These are phyloP conservation scores for Melanotaenia duboulayi DNA, from an alignment of 2,113 vertebrate species.

Conservation along the genomic window DNA sequence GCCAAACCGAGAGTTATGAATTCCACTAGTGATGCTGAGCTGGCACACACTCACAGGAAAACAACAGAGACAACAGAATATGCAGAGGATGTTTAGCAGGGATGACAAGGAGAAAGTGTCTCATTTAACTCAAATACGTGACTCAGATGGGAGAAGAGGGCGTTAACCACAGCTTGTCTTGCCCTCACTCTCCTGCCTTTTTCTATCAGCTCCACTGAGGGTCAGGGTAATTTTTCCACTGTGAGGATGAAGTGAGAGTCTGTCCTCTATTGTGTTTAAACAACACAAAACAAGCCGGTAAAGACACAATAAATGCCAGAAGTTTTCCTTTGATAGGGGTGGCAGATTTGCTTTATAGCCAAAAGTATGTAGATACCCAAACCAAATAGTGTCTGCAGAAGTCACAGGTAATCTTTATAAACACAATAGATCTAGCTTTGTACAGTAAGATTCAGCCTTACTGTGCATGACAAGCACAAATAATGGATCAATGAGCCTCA, in stretches of 20 bases:
- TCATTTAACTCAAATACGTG: constrained; percentile 30
- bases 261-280: constrained; percentile 40
- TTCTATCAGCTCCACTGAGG: constrained; percentile 17
- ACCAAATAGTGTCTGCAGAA: not conserved
- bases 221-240: constrained; percentile 45
- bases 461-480: not conserved
- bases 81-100: constrained; percentile 31
- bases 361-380: constrained; percentile 18
- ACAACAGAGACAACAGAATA: constrained; percentile 43
- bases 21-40: constrained; percentile 62
- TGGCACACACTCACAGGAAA: constrained; percentile 52
- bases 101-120: constrained; percentile 16
- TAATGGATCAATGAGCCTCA: not conserved
- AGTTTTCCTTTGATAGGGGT: constrained; percentile 10
- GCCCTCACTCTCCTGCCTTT: constrained; percentile 13
- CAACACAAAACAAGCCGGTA: constrained; percentile 49
- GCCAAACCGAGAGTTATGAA: constrained; percentile 48
- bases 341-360: not conserved
- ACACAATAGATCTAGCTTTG: not conserved
- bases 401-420: accelerated
- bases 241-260: constrained; percentile 41
- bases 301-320: constrained; percentile 17
- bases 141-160: constrained; percentile 16
- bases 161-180: constrained; percentile 24
- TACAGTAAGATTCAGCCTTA: no score